Base-by-base conservation (phyloP, 2,888 invertebrate species). In the Drosophila melanocephala region DNA sequence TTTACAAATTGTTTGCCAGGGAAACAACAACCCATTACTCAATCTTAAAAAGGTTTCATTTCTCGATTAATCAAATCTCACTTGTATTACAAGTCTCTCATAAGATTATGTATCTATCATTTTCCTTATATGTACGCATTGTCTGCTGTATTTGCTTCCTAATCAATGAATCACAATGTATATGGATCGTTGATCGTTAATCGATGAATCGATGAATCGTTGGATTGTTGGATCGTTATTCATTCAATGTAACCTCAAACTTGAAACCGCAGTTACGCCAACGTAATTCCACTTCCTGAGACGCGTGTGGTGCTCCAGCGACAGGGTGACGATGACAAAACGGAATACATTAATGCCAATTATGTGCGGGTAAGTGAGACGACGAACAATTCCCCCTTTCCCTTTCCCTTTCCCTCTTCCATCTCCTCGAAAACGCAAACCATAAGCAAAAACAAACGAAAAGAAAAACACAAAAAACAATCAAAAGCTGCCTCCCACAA, bases 291-390 rank as follows among this genome's bases (percentile, higher is more conserved):
- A 63, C 95, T 98, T 83, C 98, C 98, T 37, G 98, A 98, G 93
- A 98, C 98, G 37, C 95, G 98, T 90, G 98, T 98, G 3, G 95
- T 96, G 39, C 94, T 98, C 44, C 95, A 95, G 83, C 95, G 95
- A 75, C 94, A 96, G 69, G 96, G 96, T 67, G 96, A 96, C 72
- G 96, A 97, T 88, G 96, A 96, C 1, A 96, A 96, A 75, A 96
- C 97, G 60, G 97, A 97, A 93, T 99, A 98, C 92, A 98, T 98
- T 84, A 99, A 98, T 92, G 98, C 98, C 76, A 98, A 98, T 94
- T 98, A 95, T 94, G 96, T 98, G 81, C 96, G 97, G 93, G 98
- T 98, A 93, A 95, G 96, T 94, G 76, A 77, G 65, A 68, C 51
- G 59, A 37, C 32, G 22, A 66, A 51, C 37, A 30, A 39, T 30